Base-by-base conservation (phyloP, 2,113 vertebrate species). In the Rallus limicola region DNA sequence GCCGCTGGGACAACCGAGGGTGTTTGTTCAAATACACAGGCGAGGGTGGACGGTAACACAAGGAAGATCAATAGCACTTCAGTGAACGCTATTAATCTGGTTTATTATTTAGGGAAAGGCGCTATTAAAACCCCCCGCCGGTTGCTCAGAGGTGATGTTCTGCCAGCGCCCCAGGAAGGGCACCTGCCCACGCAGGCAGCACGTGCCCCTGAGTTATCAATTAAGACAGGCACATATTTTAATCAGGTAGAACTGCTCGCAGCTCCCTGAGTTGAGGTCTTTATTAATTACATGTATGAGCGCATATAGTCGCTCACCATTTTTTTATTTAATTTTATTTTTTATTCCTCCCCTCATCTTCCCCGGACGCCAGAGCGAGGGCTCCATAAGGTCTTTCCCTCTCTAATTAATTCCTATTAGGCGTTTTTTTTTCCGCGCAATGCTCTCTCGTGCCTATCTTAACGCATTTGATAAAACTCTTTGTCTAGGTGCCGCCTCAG, bases 181-280 rank as follows among this genome's bases (percentile, higher is more conserved):
- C 86, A 64, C 62, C 77, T 68, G 86, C 70, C 60, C 40, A 60
- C 33, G 40, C 67, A 11, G 74, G 53, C 76, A 65, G 89, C 72
- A 81, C 95, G 80, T 86, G 88, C 64, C 79, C 48, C 67, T 2
- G 28, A 10, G 23, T 11, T 29, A 5, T 50, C 84, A 96, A 55
- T 95, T 91, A 77, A 83, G 34, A 63, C 86, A 83, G 90, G 68
- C 67, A 86, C 79, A 79, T 70, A 14, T 68, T 90, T 50, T 78
- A 89, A 82, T 72, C 90, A 52, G 92, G 74, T 81, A 56, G 70
- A 16, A 48, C 79, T 50, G 67, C 63, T 75, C 46, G 28, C 53
- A 34, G 67, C 29, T 31, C 60, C 58, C 55, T 4, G 83, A 6
- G 7, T 16, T 44, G 48, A 90, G 91, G 13, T 86, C 92, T 85